Conservation (phyloP, 2,113 vertebrate genomes). For the Sorex fumeus region DNA sequence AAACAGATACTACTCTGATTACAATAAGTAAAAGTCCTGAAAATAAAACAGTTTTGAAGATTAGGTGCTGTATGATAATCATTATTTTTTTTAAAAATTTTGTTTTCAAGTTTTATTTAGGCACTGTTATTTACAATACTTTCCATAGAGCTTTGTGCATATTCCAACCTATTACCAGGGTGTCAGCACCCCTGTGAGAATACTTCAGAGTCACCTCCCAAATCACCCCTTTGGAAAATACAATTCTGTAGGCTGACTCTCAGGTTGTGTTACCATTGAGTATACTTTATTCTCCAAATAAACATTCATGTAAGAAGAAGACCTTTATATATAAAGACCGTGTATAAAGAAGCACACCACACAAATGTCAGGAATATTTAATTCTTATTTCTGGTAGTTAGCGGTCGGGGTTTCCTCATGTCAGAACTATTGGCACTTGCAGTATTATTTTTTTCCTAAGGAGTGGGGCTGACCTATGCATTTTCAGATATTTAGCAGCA, state of each 20-base stretch:
- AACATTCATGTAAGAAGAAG: too few species aligned
- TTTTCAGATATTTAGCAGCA: not conserved
- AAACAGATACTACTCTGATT: not conserved
- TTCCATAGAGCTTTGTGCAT: not conserved
- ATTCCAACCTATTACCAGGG: not conserved
- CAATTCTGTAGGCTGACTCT: too few species aligned
- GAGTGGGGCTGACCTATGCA: not conserved
- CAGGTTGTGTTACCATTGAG: too few species aligned
- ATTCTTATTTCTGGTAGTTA: conserved; percentile 11
- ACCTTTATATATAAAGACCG: too few species aligned
- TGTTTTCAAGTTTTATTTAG: too few species aligned
- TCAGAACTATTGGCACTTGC: not conserved
- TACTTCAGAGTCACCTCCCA: too few species aligned
- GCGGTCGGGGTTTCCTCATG: not conserved
- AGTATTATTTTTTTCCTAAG: not conserved
- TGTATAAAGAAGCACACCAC: too few species aligned
- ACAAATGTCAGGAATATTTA: conserved; percentile 2
- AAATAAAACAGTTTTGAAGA: not conserved
- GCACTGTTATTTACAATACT: too few species aligned
- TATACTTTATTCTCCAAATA: too few species aligned
- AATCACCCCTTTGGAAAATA: too few species aligned
- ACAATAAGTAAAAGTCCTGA: not conserved
- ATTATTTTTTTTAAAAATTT: not conserved
- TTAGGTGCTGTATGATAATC: not conserved
- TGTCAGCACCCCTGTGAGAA: too few species aligned